Evolutionary conservation across 2,888 invertebrate genomes (phyloP).

Genomic region (Orthosia incerta): DNA sequence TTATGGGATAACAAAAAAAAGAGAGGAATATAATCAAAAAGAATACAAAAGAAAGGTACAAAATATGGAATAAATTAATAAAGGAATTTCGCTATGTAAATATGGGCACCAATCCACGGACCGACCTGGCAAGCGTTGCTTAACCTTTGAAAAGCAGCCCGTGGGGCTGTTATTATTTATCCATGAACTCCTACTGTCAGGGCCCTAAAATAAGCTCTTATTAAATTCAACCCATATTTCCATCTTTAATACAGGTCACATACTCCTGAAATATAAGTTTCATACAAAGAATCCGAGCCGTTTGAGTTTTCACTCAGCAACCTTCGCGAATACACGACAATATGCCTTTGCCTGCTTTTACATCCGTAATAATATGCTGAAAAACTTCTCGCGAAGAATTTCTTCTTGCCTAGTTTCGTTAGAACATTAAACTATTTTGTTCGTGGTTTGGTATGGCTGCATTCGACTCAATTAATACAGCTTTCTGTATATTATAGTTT

Average conservation of each 20-base stretch:
- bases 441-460: neutral
- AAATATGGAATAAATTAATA: too few relatives aligned
- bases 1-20: too few relatives aligned
- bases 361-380: constrained; percentile 9
- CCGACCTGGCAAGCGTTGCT: too few relatives aligned
- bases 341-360: constrained; percentile 31
- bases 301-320: constrained; percentile 17
- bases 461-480: neutral
- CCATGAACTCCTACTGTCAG: neutral
- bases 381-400: constrained; percentile 13
- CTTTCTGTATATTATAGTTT: too few relatives aligned
- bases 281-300: neutral
- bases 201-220: neutral
- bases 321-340: constrained; percentile 16
- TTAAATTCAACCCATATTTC: neutral
- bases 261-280: constrained; percentile 21
- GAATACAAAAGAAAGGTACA: too few relatives aligned
- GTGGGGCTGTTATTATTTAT: too few relatives aligned
- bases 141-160: too few relatives aligned
- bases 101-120: too few relatives aligned
- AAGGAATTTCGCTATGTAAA: too few relatives aligned
- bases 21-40: too few relatives aligned
- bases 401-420: neutral
- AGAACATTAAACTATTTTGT: neutral
- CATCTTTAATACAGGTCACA: constrained; percentile 3